phyloP scores from a whole-genome alignment of 2,797 vertebrate genomes.

The Limosa lapponica region DNA sequence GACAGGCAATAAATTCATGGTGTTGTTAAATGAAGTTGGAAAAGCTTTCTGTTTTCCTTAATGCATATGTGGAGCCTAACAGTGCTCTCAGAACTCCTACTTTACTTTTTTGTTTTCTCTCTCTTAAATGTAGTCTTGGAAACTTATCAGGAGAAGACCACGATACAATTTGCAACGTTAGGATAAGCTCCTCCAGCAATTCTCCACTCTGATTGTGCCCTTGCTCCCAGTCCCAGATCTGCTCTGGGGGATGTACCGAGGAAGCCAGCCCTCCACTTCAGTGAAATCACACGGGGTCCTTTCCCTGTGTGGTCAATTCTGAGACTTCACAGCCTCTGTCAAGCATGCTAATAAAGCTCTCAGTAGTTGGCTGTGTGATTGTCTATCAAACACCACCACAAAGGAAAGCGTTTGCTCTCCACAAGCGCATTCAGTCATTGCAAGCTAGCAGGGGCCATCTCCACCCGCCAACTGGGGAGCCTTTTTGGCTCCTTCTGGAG shows the following conservation, averaged over 20 bases:
- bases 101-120: not conserved
- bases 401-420: not conserved
- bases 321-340: not conserved
- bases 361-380: not conserved
- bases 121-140: not conserved
- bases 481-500: not conserved
- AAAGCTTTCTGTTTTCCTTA: not conserved
- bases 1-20: not conserved
- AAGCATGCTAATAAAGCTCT: not conserved
- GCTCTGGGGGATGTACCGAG: not conserved
- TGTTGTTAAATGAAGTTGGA: not conserved
- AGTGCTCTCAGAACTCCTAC: not conserved
- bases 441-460: not conserved
- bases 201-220: accelerated
- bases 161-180: not conserved
- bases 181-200: not conserved
- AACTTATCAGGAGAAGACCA: not conserved
- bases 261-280: not conserved
- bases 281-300: not conserved
- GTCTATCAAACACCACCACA: not conserved
- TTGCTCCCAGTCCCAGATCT: not conserved
- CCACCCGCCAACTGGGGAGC: not conserved
- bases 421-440: not conserved
- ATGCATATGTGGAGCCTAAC: not conserved
- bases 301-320: not conserved